These are phyloP conservation scores for Coendou prehensilis DNA, from an alignment of 2,797 vertebrate species.

Conservation along the genomic window DNA sequence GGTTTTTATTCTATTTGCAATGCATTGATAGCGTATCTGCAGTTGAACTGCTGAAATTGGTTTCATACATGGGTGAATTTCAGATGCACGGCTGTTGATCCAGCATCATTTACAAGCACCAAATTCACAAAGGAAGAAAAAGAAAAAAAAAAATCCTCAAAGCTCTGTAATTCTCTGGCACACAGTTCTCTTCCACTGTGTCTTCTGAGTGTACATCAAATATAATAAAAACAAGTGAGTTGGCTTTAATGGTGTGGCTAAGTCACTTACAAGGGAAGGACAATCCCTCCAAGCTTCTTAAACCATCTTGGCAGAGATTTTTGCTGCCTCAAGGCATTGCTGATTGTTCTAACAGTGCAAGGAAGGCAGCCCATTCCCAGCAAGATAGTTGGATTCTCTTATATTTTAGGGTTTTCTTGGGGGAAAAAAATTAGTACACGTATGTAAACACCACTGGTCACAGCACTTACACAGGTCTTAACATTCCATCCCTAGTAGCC, in stretches of 20 bases:
- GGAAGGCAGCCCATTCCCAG: not conserved
- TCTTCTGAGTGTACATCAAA: conserved; percentile 1
- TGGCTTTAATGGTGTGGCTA: conserved; percentile 25
- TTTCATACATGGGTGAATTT: conserved; percentile 66
- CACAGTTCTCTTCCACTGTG: not conserved
- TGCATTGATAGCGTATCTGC: not conserved
- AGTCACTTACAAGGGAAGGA: conserved; percentile 2
- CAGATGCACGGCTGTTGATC: conserved; percentile 56
- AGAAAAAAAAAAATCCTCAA: not conserved
- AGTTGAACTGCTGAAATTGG: not conserved
- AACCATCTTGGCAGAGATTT: not conserved
- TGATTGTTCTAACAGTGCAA: not conserved
- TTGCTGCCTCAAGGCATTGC: not conserved
- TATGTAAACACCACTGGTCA: not conserved
- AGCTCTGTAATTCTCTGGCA: conserved; percentile 12
- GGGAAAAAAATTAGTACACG: not conserved
- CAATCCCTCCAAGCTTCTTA: not conserved
- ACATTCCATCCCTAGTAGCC: not conserved
- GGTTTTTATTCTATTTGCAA: conserved; percentile 57
- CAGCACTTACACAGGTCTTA: not conserved
- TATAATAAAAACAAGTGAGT: conserved; percentile 60
- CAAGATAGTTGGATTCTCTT: not conserved
- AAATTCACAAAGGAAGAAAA: conserved; percentile 66
- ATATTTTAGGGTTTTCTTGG: conserved; percentile 38
- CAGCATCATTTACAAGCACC: conserved; percentile 43